Conservation (phyloP, 2,888 invertebrate genomes). For the Ceriagrion tenellum region DNA sequence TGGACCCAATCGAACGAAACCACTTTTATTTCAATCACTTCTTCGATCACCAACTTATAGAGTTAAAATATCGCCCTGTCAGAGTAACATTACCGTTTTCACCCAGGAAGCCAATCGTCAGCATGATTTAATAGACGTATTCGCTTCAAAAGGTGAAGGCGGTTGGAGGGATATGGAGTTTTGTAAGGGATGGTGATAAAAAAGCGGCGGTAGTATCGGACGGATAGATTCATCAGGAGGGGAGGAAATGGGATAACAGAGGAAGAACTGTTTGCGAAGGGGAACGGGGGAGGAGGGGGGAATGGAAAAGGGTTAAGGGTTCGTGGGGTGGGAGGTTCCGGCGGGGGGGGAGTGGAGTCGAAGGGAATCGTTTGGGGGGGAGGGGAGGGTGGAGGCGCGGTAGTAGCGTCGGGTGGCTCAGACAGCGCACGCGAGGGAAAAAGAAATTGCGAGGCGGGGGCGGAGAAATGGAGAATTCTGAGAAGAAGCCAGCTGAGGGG, state of each 20-base stretch:
- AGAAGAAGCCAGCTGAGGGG: constrained; percentile 35
- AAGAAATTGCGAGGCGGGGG: not conserved
- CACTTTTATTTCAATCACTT: too few species aligned
- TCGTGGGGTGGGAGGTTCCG: not conserved
- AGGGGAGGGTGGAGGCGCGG: not conserved
- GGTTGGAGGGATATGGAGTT: not conserved
- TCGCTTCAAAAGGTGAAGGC: not conserved
- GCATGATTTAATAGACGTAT: too few species aligned
- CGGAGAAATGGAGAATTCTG: not conserved
- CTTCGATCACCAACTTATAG: too few species aligned
- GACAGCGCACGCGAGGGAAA: not conserved
- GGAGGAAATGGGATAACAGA: not conserved
- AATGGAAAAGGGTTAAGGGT: not conserved
- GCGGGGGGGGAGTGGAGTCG: not conserved
- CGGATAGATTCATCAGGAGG: not conserved
- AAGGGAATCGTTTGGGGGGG: not conserved
- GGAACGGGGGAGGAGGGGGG: not conserved
- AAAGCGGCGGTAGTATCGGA: not conserved
- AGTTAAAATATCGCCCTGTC: too few species aligned
- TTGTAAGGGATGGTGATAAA: not conserved
- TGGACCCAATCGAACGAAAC: too few species aligned
- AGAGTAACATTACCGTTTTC: too few species aligned
- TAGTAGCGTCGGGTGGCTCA: not conserved
- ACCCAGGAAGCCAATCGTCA: too few species aligned
- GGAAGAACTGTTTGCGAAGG: too few species aligned